phyloP scores from a whole-genome alignment of 2,888 invertebrate species.

The Apodemia mormo region DNA sequence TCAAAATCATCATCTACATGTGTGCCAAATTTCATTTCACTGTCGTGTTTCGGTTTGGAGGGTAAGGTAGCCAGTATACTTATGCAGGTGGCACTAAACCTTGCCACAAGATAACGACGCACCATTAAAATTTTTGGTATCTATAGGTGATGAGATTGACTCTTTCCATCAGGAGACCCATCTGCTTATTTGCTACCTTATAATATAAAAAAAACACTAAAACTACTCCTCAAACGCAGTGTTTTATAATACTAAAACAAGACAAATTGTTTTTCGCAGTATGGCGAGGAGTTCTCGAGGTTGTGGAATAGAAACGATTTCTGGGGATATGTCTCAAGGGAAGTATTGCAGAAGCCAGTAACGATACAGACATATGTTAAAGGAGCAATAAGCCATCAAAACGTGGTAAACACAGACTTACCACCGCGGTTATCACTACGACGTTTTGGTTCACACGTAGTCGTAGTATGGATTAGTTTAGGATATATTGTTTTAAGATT shows the following conservation, averaged over 20 bases:
- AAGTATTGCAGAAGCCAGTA: constrained; percentile 83
- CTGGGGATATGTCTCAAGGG: constrained; percentile 83
- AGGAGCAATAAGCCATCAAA: constrained; percentile 45
- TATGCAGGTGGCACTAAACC: no score
- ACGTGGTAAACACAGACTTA: constrained; percentile 76
- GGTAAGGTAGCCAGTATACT: no score
- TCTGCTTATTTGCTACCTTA: no score
- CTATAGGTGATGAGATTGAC: no score
- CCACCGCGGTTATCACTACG: constrained; percentile 87
- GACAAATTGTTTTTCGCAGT: constrained; percentile 77
- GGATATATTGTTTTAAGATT: constrained; percentile 77
- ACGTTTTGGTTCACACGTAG: constrained; percentile 84
- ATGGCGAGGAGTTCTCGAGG: constrained; percentile 83
- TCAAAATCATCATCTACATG: no score
- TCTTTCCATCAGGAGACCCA: no score
- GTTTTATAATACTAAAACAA: neutral
- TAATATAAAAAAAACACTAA: no score
- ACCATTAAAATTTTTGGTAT: no score
- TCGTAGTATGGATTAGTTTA: constrained; percentile 76
- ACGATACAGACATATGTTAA: constrained; percentile 84
- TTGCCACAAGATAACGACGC: no score
- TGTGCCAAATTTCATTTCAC: no score
- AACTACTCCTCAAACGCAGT: no score
- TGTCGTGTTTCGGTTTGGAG: no score
- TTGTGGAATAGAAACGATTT: constrained; percentile 85